Evolutionary conservation across 2,888 invertebrate species (phyloP).

Genomic region (Drosophila rubida): DNA sequence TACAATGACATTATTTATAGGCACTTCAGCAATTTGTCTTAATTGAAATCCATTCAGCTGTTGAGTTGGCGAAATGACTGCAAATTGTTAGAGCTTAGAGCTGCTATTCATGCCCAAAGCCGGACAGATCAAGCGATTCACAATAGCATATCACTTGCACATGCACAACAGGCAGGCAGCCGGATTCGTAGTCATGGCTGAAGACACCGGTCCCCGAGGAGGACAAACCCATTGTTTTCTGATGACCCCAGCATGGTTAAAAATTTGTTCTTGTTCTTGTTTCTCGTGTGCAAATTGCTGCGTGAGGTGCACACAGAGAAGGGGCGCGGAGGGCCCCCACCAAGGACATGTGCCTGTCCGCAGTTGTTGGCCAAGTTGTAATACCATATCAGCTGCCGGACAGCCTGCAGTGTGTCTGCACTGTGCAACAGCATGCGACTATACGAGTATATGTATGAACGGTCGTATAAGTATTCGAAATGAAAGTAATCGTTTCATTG

Average conservation of each 20-base stretch:
- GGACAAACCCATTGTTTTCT: slow-evolving; percentile 26
- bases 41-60: neutral
- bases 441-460: too few relatives aligned
- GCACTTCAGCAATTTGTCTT: too few relatives aligned
- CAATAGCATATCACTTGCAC: slow-evolving; percentile 36
- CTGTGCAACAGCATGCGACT: slow-evolving; percentile 10
- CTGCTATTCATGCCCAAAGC: neutral
- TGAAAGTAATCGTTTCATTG: slow-evolving; percentile 39
- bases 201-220: slow-evolving; percentile 16
- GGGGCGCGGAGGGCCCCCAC: neutral
- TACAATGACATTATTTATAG: too few relatives aligned
- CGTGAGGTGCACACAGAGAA: slow-evolving; percentile 10
- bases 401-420: slow-evolving; percentile 35
- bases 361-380: slow-evolving; percentile 73
- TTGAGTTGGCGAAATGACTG: neutral
- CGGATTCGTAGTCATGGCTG: slow-evolving; percentile 42
- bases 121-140: slow-evolving; percentile 10
- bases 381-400: slow-evolving; percentile 71
- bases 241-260: slow-evolving; percentile 28
- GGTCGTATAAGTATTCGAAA: slow-evolving; percentile 21
- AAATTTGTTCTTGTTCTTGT: slow-evolving; percentile 4
- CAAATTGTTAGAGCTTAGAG: neutral
- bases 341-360: slow-evolving; percentile 65
- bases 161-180: slow-evolving; percentile 29
- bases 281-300: slow-evolving; percentile 64